These are phyloP conservation scores for Cotesia congregata DNA, from an alignment of 2,888 invertebrate species.

Conservation along the genomic window DNA sequence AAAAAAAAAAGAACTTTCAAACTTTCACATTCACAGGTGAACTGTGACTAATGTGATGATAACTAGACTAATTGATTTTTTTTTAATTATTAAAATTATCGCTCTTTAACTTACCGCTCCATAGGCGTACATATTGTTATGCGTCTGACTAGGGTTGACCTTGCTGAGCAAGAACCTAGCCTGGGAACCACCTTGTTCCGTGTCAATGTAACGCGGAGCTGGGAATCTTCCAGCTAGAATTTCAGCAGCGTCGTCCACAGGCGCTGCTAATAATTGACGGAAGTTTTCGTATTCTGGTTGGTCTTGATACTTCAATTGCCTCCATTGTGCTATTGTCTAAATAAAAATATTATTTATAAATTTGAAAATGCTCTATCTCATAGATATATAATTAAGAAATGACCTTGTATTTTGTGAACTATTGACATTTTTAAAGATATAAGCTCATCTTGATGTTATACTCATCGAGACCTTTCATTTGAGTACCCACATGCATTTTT, in stretches of 20 bases:
- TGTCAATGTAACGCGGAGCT: constrained; percentile 98
- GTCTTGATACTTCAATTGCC: constrained; percentile 94
- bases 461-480: no score
- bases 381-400: no score
- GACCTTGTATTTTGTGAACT: no score
- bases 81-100: neutral
- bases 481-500: no score
- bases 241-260: constrained; percentile 97
- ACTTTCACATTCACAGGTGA: constrained; percentile 21
- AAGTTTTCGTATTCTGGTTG: constrained; percentile 98
- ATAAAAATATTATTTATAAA: constrained; percentile 29
- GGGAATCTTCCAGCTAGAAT: constrained; percentile 97
- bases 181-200: constrained; percentile 99
- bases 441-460: no score
- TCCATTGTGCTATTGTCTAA: constrained; percentile 97
- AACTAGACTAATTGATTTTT: constrained; percentile 25
- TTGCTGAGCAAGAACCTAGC: constrained; percentile 98
- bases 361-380: no score
- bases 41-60: constrained; percentile 16
- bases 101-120: constrained; percentile 81
- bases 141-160: constrained; percentile 99
- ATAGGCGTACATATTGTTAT: constrained; percentile 98
- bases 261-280: constrained; percentile 94
- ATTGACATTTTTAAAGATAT: no score
- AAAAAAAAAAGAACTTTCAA: constrained; percentile 2